phyloP scores from a whole-genome alignment of 2,888 invertebrate genomes.

The Ceratothoa steindachneri region DNA sequence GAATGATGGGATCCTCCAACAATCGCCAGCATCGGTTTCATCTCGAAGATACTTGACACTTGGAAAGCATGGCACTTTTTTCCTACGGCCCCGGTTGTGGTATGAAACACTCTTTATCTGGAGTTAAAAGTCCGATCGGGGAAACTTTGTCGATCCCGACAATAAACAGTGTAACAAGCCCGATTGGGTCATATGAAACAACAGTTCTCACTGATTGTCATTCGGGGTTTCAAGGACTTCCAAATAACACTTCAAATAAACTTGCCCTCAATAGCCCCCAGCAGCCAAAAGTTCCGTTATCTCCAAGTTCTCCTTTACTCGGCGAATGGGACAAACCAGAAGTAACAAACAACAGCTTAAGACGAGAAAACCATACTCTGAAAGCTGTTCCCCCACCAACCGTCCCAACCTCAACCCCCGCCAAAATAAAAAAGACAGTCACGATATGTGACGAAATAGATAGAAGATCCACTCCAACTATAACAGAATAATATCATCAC shows the following conservation, averaged over 20 bases:
- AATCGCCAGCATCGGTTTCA: slow-evolving; percentile 35
- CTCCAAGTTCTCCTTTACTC: not conserved
- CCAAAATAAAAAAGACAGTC: slow-evolving; percentile 43
- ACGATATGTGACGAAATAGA: slow-evolving; percentile 38
- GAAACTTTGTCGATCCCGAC: not conserved
- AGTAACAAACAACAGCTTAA: slow-evolving; percentile 22
- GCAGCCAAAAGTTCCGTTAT: not conserved
- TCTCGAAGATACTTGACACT: slow-evolving; percentile 46
- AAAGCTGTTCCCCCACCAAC: slow-evolving; percentile 44
- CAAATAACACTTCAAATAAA: slow-evolving; percentile 30
- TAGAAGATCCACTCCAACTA: not conserved
- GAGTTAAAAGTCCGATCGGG: not conserved
- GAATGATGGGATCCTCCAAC: slow-evolving; percentile 8
- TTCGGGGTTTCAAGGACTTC: slow-evolving; percentile 8
- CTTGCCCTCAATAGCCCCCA: slow-evolving; percentile 20
- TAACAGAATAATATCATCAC: not conserved
- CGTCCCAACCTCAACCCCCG: slow-evolving; percentile 30
- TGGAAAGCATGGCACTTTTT: slow-evolving; percentile 44
- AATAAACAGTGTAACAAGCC: slow-evolving; percentile 1
- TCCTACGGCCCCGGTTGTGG: slow-evolving; percentile 34
- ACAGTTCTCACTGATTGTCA: not conserved
- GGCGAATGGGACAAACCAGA: slow-evolving; percentile 16
- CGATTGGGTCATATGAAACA: not conserved
- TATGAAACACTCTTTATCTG: slow-evolving; percentile 12
- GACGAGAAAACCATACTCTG: slow-evolving; percentile 37